A percentile compares a stretch with the other conserved stretches of the same genome.
These are phyloP conservation scores for Chrosomus eos DNA, from an alignment of 2,797 vertebrate genomes.

Conservation along the genomic window DNA sequence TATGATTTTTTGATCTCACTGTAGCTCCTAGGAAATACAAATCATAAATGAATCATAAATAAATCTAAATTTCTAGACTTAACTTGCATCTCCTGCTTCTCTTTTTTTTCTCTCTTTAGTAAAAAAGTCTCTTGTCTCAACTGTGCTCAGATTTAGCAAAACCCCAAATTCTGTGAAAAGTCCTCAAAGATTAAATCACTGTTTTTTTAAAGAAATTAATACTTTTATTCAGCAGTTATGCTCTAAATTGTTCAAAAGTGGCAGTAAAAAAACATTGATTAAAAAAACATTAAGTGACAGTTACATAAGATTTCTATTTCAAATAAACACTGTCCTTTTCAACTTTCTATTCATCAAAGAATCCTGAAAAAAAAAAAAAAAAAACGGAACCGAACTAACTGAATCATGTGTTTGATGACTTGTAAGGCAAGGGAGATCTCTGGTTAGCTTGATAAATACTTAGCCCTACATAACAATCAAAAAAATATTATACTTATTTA, in stretches of 20 bases:
- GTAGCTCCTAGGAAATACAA: background rate
- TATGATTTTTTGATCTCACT: background rate
- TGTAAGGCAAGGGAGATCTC: background rate
- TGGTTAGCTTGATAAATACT: background rate
- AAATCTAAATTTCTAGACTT: background rate
- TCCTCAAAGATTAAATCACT: background rate
- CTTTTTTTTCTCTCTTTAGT: background rate
- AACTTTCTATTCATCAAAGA: background rate
- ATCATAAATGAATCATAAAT: background rate
- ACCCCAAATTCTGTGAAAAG: background rate
- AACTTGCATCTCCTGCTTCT: background rate
- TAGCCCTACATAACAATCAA: background rate
- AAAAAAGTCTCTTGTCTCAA: background rate
- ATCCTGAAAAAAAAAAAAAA: background rate
- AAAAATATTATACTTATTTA: background rate
- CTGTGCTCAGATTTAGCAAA: background rate
- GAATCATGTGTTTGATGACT: background rate
- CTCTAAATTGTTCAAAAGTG: background rate
- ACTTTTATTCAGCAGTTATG: background rate
- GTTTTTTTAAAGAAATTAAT: background rate
- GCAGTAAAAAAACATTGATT: background rate
- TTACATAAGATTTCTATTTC: background rate
- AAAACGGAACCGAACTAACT: background rate
- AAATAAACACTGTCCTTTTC: background rate
- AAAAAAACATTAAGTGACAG: background rate